Percentiles rank a stretch among this genome's conserved stretches.
Evolutionary conservation across 2,113 vertebrate genomes (phyloP).

Genomic region (Dicerorhinus sumatrensis): DNA sequence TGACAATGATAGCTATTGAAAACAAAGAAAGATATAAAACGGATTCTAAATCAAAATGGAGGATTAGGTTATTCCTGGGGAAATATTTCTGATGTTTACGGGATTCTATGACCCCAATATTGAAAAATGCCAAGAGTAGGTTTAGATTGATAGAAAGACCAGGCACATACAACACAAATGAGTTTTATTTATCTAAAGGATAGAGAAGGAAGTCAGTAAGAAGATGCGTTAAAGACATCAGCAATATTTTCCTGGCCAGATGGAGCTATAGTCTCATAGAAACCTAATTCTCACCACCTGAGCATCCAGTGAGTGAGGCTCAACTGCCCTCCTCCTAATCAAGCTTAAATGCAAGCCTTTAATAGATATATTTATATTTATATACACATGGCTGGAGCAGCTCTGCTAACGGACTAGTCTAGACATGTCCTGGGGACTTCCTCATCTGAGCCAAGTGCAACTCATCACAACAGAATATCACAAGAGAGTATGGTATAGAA

Average conservation of each 20-base stretch:
- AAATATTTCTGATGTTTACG: not conserved
- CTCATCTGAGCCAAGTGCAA: not conserved
- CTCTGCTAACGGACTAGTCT: not conserved
- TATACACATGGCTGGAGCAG: not conserved
- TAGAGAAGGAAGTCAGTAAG: not conserved
- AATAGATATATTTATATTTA: not conserved
- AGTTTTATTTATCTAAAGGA: not conserved
- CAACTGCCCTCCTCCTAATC: not conserved
- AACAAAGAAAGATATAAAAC: not conserved
- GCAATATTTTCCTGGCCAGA: conserved; percentile 7
- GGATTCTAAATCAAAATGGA: not conserved
- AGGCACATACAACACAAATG: not conserved
- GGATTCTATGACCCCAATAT: not conserved
- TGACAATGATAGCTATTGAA: not conserved
- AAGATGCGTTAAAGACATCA: not conserved
- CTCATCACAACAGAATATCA: not conserved
- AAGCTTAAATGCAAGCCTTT: not conserved
- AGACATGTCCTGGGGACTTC: not conserved
- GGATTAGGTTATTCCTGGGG: not conserved
- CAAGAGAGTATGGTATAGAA: not conserved
- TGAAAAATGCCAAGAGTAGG: not conserved
- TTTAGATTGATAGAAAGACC: not conserved
- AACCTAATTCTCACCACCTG: not conserved
- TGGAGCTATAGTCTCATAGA: not conserved
- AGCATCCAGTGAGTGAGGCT: not conserved